These are phyloP conservation scores for Oopsacas minuta DNA, from an alignment of 37 sponge, comb jelly and placozoan genomes.

Conservation along the genomic window DNA sequence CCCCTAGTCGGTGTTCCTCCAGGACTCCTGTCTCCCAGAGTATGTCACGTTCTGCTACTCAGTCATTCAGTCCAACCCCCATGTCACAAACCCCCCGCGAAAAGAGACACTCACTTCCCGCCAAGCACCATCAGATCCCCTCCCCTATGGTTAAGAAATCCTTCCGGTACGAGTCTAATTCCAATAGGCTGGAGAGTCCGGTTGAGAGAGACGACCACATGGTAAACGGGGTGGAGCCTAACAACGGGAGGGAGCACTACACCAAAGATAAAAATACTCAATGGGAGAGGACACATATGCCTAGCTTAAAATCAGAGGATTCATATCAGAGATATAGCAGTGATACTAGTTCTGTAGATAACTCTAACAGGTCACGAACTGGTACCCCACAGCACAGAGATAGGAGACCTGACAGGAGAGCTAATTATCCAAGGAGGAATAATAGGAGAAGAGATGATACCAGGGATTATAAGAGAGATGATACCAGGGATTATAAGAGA, in stretches of 20 bases:
- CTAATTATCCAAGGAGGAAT: no score
- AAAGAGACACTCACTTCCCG: not conserved
- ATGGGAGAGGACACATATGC: no score
- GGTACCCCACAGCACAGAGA: no score
- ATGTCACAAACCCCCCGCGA: not conserved
- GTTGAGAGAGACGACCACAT: not conserved
- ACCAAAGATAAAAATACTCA: no score
- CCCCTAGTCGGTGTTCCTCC: no score
- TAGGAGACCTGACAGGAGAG: no score
- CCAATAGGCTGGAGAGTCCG: not conserved
- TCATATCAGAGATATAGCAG: not conserved
- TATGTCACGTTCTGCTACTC: not conserved
- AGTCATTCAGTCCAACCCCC: not conserved
- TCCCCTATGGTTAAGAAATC: no score
- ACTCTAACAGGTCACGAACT: no score
- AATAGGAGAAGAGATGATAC: not conserved
- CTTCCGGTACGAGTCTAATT: not conserved
- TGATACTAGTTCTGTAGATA: not conserved
- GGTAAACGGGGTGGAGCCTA: not conserved
- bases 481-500: not conserved
- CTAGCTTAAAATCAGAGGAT: not conserved
- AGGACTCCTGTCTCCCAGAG: not conserved
- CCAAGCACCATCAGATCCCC: not conserved
- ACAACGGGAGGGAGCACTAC: no score
- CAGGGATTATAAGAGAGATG: not conserved